These are phyloP conservation scores for Catagonus wagneri DNA, from an alignment of 2,113 vertebrate species.

Conservation along the genomic window DNA sequence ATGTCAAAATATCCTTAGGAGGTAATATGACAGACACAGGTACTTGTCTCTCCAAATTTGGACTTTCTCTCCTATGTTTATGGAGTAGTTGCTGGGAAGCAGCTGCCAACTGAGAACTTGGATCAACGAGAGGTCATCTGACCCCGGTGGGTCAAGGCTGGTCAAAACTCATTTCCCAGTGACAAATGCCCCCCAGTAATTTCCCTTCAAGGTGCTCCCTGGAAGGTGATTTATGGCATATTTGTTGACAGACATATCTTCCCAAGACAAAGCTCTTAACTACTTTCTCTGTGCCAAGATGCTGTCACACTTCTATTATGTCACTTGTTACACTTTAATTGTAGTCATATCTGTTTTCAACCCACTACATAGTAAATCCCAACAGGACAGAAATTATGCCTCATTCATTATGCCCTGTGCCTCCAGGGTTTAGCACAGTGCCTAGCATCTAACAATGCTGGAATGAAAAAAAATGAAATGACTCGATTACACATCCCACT, in stretches of 20 bases:
- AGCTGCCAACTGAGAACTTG: not conserved
- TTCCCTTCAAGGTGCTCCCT: not conserved
- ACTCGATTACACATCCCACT: not conserved
- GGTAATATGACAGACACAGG: not conserved
- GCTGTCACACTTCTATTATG: not conserved
- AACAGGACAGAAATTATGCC: not conserved
- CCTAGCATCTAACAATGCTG: not conserved
- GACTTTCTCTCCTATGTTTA: not conserved
- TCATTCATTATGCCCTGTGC: conserved; percentile 18
- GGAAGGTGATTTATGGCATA: not conserved
- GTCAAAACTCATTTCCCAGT: not conserved
- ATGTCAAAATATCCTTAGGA: not conserved
- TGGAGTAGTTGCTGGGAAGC: not conserved
- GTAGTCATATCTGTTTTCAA: not conserved
- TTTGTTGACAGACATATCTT: not conserved
- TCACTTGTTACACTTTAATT: not conserved
- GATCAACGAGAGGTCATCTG: not conserved
- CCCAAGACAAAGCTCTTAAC: not conserved
- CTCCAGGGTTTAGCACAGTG: conserved; percentile 3
- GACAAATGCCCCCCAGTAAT: not conserved
- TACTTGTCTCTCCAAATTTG: not conserved
- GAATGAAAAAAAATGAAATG: not conserved
- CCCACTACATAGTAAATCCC: conserved; percentile 8
- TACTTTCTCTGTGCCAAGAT: not conserved
- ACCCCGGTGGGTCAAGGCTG: not conserved